Conservation (phyloP, 2,113 vertebrate genomes). For the Varanus komodoensis region DNA sequence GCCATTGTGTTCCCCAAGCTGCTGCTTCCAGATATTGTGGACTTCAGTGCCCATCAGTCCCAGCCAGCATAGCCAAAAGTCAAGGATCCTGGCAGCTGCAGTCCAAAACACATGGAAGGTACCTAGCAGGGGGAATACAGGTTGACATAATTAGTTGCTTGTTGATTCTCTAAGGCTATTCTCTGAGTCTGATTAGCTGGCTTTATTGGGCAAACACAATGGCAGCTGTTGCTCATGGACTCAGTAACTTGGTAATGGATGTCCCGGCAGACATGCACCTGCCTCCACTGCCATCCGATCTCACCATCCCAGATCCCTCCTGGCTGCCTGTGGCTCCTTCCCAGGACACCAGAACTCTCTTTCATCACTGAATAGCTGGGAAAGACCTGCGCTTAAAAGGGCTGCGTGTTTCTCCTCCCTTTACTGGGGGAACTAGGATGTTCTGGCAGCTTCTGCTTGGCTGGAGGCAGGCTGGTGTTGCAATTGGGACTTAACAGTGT, state of each 20-base stretch:
- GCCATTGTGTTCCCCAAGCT: no score
- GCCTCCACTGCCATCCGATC: accelerated
- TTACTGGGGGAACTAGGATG: neutral
- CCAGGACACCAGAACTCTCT: neutral
- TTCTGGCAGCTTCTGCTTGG: neutral
- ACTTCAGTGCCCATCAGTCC: no score
- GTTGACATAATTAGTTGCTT: neutral
- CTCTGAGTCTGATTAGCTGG: neutral
- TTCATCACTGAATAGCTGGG: neutral
- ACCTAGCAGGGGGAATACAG: no score
- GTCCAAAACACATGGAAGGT: no score
- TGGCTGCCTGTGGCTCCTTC: neutral
- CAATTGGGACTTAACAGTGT: neutral
- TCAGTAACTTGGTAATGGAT: neutral
- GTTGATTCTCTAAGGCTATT: neutral
- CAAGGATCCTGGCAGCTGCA: no score
- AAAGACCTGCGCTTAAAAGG: neutral
- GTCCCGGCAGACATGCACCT: no score
- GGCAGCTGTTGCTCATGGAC: neutral
- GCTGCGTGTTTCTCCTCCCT: neutral
- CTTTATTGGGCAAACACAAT: neutral
- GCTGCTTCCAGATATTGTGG: no score
- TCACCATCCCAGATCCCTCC: neutral
- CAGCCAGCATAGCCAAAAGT: no score
- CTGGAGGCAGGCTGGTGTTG: constrained; percentile 5